Conservation (phyloP, 1,140 invertebrate genomes). For the Rhysida immarginata region DNA sequence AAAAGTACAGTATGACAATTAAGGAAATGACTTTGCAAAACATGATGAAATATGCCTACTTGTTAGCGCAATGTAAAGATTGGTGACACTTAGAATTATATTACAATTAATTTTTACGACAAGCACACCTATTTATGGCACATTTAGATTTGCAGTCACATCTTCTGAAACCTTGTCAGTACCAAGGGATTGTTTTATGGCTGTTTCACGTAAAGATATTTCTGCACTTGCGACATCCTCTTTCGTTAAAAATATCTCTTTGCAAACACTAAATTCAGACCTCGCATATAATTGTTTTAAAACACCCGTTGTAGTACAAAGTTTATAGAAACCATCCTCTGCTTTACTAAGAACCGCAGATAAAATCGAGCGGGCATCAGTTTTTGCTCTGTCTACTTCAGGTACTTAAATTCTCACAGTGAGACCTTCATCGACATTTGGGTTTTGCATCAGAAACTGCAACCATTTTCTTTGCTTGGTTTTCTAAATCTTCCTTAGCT, state of each 20-base stretch:
- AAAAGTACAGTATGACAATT: background rate
- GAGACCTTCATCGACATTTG: conserved; percentile 9
- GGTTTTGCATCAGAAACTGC: conserved; percentile 11
- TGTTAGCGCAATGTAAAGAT: conserved; percentile 3
- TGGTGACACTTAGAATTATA: conserved; percentile 5
- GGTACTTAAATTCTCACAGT: conserved; percentile 12
- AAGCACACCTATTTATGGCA: conserved; percentile 3
- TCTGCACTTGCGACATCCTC: background rate
- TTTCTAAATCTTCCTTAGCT: conserved; percentile 11
- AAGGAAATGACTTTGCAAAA: conserved; percentile 2
- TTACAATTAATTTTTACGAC: background rate
- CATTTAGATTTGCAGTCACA: conserved; percentile 2
- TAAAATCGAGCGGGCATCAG: conserved; percentile 9
- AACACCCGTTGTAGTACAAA: conserved; percentile 1
- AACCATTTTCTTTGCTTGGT: conserved; percentile 10
- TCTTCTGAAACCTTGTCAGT: background rate
- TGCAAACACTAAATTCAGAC: conserved; percentile 3
- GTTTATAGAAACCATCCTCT: conserved; percentile 1
- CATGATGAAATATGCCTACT: background rate
- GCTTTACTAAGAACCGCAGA: background rate
- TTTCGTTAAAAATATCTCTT: conserved; percentile 5
- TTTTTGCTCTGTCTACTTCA: conserved; percentile 11
- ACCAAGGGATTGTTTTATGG: conserved; percentile 2
- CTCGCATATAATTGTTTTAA: conserved; percentile 3
- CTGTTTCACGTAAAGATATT: conserved; percentile 1